These are phyloP conservation scores for Spilogale gracilis DNA, from an alignment of 2,113 vertebrate genomes.

Conservation along the genomic window DNA sequence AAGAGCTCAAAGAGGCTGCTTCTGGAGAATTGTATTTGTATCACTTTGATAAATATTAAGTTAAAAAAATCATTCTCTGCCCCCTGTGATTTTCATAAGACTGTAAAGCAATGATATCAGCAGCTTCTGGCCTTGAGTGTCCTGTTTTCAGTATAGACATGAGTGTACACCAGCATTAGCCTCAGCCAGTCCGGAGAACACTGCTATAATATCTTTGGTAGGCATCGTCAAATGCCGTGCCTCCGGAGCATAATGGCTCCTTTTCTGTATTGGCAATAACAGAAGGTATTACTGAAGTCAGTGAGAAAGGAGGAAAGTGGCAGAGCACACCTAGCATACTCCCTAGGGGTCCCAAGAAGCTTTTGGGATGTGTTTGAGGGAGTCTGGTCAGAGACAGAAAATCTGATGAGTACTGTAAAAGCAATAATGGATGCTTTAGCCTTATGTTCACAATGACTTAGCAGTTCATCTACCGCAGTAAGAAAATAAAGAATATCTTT, in stretches of 20 bases:
- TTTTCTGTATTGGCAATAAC: background rate
- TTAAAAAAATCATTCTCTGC: background rate
- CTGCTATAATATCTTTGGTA: background rate
- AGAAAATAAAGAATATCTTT: background rate
- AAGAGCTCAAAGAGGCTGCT: conserved; percentile 1
- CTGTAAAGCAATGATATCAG: background rate
- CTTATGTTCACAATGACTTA: background rate
- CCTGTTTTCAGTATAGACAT: background rate
- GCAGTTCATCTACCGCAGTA: background rate
- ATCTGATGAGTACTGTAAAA: background rate
- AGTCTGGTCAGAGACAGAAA: background rate
- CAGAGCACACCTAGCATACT: background rate
- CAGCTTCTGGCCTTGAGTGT: background rate
- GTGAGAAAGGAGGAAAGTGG: background rate
- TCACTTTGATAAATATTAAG: conserved; percentile 24
- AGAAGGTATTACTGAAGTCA: background rate
- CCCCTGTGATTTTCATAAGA: background rate
- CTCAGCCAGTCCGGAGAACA: background rate
- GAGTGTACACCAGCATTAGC: background rate
- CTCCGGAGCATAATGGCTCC: background rate
- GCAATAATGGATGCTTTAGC: background rate
- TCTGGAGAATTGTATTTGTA: conserved; percentile 23
- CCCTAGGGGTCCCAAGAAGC: background rate
- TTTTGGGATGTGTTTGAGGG: background rate
- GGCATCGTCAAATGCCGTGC: background rate